Percentiles rank a stretch among this genome's conserved stretches.
phyloP scores from a whole-genome alignment of 1,140 invertebrate species.

The Linepithema humile region DNA sequence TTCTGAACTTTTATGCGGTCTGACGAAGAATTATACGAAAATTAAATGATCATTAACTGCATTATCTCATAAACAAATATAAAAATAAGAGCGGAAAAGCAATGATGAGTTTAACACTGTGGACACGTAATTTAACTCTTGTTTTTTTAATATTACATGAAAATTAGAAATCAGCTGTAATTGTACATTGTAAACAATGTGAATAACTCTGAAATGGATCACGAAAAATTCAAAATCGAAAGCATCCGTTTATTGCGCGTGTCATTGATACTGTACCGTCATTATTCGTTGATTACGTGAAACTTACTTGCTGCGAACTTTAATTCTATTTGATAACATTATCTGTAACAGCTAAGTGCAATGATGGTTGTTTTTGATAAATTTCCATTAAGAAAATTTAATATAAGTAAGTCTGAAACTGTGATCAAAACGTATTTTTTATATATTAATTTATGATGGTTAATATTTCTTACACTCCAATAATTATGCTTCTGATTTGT shows the following conservation, averaged over 20 bases:
- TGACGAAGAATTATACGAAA: background rate
- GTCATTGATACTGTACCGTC: background rate
- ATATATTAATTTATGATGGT: no score
- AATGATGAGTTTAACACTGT: background rate
- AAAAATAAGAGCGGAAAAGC: background rate
- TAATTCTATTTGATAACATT: constrained; percentile 11
- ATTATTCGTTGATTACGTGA: constrained; percentile 5
- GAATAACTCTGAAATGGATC: background rate
- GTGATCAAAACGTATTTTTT: no score
- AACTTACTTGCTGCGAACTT: constrained; percentile 9
- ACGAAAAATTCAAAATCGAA: constrained; percentile 16
- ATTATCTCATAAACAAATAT: background rate
- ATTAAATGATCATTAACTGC: background rate
- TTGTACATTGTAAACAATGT: background rate
- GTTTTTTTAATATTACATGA: background rate
- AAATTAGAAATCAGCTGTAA: background rate
- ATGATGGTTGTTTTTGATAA: background rate
- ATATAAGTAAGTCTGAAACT: background rate
- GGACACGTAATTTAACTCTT: background rate
- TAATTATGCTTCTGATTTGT: no score
- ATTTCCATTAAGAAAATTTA: constrained; percentile 1
- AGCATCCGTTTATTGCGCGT: background rate
- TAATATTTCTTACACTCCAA: no score
- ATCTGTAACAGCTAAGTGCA: background rate
- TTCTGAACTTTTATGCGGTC: background rate